A percentile compares a stretch with the other conserved stretches of the same genome.
Conservation (phyloP, 2,797 vertebrate species). For the Ataeniobius toweri region DNA sequence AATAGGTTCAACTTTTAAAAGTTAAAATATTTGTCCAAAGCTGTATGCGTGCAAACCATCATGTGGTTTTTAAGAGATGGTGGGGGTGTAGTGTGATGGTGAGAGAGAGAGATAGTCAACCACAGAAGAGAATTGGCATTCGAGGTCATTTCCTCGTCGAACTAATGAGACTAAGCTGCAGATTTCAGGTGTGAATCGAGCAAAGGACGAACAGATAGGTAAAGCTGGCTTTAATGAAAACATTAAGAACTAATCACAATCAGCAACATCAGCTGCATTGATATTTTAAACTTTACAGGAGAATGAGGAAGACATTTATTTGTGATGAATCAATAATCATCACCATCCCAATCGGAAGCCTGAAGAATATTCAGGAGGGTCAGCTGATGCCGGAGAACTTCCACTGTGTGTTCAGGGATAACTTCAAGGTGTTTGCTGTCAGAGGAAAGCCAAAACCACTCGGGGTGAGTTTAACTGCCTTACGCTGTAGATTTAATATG, state of each 20-base stretch:
- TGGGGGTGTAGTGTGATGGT: background rate
- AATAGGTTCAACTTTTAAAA: background rate
- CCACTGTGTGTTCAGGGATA: conserved; percentile 77
- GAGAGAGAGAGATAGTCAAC: background rate
- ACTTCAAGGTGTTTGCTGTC: conserved; percentile 75
- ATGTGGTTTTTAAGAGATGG: conserved; percentile 4
- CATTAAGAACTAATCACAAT: background rate
- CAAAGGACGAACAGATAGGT: conserved; percentile 23
- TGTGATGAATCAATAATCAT: conserved; percentile 78
- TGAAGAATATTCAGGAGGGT: conserved; percentile 32
- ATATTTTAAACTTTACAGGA: conserved; percentile 16
- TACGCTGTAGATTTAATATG: background rate
- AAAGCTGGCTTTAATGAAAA: background rate
- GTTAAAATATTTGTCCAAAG: conserved; percentile 12
- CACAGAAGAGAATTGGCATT: background rate
- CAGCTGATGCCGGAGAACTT: conserved; percentile 75
- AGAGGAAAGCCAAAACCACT: conserved; percentile 75
- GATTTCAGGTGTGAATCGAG: conserved; percentile 24
- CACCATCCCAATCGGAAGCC: conserved; percentile 72
- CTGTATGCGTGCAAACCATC: background rate
- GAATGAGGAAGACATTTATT: conserved; percentile 73
- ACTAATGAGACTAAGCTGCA: conserved; percentile 24
- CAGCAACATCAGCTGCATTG: background rate
- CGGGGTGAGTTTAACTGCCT: conserved; percentile 65
- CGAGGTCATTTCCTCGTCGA: conserved; percentile 54